A percentile compares a stretch with the other conserved stretches of the same genome.
phyloP scores from a whole-genome alignment of 2,113 vertebrate genomes.

The Hepsetus odoe region DNA sequence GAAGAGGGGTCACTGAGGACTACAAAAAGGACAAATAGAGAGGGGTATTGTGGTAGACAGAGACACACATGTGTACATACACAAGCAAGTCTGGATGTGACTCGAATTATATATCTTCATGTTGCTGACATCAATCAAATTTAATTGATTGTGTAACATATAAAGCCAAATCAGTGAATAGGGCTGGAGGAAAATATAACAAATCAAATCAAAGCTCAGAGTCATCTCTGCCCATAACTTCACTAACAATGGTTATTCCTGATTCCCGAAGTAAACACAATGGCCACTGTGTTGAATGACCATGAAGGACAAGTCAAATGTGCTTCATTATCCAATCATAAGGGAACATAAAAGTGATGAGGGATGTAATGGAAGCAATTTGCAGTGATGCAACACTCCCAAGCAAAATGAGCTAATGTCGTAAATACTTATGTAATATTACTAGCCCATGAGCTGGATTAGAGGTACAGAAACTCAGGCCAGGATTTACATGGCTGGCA shows the following conservation, averaged over 20 bases:
- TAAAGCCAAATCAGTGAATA: background rate
- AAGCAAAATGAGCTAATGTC: conserved; percentile 1
- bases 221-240: background rate
- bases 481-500: conserved; percentile 6
- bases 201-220: background rate
- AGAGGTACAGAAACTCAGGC: conserved; percentile 31
- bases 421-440: conserved; percentile 16
- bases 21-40: conserved; percentile 46
- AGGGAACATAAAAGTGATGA: conserved; percentile 3
- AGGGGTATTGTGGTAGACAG: background rate
- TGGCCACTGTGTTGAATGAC: too few species aligned
- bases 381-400: background rate
- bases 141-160: background rate
- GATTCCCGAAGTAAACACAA: background rate
- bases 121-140: background rate
- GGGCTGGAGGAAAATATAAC: background rate
- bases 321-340: conserved; percentile 4
- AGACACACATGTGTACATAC: conserved; percentile 5
- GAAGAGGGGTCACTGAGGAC: conserved; percentile 14
- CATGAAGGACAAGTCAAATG: background rate
- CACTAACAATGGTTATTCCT: background rate
- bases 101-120: background rate
- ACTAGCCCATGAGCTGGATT: background rate
- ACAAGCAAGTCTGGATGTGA: background rate
- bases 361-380: background rate